phyloP scores from a whole-genome alignment of 2,797 vertebrate species.

The Gastrophryne carolinensis region DNA sequence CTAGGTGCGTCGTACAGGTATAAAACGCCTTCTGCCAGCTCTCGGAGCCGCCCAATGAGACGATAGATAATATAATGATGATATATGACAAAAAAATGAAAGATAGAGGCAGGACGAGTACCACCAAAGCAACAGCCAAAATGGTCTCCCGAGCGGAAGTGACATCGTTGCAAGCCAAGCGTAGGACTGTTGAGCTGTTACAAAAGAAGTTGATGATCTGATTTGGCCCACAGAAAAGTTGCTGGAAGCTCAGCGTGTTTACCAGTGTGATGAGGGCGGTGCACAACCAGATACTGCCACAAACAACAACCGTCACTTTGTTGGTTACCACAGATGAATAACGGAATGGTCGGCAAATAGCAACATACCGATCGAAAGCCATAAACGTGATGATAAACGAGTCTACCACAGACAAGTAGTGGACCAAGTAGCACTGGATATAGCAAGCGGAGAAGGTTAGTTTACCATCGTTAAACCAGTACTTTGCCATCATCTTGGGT shows the following conservation, averaged over 20 bases:
- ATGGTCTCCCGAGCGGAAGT: not conserved
- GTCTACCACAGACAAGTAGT: not conserved
- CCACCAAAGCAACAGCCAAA: not conserved
- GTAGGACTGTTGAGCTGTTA: not conserved
- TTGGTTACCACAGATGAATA: not conserved
- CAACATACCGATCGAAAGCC: not conserved
- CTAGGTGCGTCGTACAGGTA: constrained; percentile 15
- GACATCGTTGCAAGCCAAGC: not conserved
- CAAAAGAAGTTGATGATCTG: constrained; percentile 11
- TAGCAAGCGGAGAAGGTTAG: constrained; percentile 55
- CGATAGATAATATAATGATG: not conserved
- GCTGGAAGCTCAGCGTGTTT: no score
- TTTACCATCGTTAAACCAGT: constrained; percentile 50
- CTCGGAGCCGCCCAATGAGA: not conserved
- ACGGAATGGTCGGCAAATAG: not conserved
- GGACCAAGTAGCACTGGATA: constrained; percentile 52
- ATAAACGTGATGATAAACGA: not conserved
- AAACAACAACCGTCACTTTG: not conserved
- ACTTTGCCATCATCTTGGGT: constrained; percentile 56
- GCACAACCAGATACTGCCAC: not conserved
- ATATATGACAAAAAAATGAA: constrained; percentile 15
- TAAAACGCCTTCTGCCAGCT: constrained; percentile 21
- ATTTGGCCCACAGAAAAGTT: not conserved
- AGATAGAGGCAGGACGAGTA: not conserved
- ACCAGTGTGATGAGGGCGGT: not conserved